These are phyloP conservation scores for Drosophila bocki DNA, from an alignment of 1,140 invertebrate species.

Conservation along the genomic window DNA sequence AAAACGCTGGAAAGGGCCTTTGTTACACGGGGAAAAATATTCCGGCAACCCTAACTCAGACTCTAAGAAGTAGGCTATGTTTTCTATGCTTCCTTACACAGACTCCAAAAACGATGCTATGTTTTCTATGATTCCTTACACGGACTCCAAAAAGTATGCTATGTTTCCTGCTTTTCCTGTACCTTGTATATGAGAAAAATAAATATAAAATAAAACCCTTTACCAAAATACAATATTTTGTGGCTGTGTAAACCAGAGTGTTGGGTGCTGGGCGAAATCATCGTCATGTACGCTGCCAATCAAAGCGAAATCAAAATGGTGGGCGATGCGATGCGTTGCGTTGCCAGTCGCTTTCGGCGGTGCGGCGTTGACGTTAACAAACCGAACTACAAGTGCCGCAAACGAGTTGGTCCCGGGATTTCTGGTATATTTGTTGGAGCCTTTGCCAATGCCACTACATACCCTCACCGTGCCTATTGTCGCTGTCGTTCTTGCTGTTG, in stretches of 20 bases:
- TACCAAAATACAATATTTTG: neutral
- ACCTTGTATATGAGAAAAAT: neutral
- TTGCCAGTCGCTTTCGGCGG: constrained; percentile 3
- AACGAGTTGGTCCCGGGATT: constrained; percentile 57
- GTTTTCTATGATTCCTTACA: neutral
- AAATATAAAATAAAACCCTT: neutral
- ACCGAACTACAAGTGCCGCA: constrained; percentile 72
- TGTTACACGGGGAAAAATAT: constrained; percentile 9
- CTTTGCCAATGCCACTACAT: constrained; percentile 4
- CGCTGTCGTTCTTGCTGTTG: constrained; percentile 13
- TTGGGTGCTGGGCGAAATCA: constrained; percentile 26
- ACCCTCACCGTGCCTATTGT: neutral
- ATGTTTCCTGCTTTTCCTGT: no score
- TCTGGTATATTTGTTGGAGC: constrained; percentile 26
- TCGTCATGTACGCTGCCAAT: constrained; percentile 77
- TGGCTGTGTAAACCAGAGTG: constrained; percentile 6
- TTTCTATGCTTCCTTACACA: neutral
- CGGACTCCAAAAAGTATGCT: neutral
- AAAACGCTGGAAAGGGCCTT: constrained; percentile 24
- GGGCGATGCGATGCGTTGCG: constrained; percentile 33
- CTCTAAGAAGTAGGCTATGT: neutral
- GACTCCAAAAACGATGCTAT: neutral
- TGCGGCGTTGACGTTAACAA: constrained; percentile 74
- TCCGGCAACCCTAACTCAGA: no score
- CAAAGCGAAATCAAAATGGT: constrained; percentile 75